Percentiles rank a stretch among this genome's conserved stretches.
These are phyloP conservation scores for Tinea semifulvella DNA, from an alignment of 2,888 invertebrate genomes.

Conservation along the genomic window DNA sequence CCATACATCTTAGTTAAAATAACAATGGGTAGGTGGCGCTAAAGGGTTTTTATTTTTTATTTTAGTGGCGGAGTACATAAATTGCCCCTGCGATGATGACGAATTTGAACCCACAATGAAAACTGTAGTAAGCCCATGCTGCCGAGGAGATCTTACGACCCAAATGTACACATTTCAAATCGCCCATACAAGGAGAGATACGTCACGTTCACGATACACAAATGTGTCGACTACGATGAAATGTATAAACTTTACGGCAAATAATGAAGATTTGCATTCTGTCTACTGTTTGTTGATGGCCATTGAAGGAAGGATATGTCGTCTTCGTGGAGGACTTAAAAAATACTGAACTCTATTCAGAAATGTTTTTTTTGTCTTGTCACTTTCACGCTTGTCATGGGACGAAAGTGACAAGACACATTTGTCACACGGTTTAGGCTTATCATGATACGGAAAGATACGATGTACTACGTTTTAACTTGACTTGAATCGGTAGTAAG, in stretches of 20 bases:
- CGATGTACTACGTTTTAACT: too few relatives aligned
- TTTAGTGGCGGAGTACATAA: background rate
- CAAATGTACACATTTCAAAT: background rate
- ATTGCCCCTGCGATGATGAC: background rate
- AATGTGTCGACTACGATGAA: background rate
- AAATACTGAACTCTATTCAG: background rate
- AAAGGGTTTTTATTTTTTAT: background rate
- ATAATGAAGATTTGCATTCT: constrained; percentile 35
- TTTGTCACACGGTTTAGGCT: too few relatives aligned
- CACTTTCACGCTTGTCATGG: too few relatives aligned
- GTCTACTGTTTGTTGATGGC: constrained; percentile 41
- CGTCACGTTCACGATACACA: background rate
- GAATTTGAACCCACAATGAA: background rate
- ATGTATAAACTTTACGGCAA: constrained; percentile 17
- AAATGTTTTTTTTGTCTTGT: background rate
- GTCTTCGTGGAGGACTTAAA: background rate
- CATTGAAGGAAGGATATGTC: constrained; percentile 45
- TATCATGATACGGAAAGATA: too few relatives aligned
- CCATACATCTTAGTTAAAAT: too few relatives aligned
- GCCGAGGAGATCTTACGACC: too few relatives aligned
- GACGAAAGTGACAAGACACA: too few relatives aligned
- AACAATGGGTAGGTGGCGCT: background rate
- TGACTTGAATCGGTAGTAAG: too few relatives aligned
- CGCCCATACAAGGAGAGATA: background rate
- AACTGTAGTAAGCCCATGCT: too few relatives aligned